These are phyloP conservation scores for Diploptera punctata DNA, from an alignment of 2,888 invertebrate genomes.

Conservation along the genomic window DNA sequence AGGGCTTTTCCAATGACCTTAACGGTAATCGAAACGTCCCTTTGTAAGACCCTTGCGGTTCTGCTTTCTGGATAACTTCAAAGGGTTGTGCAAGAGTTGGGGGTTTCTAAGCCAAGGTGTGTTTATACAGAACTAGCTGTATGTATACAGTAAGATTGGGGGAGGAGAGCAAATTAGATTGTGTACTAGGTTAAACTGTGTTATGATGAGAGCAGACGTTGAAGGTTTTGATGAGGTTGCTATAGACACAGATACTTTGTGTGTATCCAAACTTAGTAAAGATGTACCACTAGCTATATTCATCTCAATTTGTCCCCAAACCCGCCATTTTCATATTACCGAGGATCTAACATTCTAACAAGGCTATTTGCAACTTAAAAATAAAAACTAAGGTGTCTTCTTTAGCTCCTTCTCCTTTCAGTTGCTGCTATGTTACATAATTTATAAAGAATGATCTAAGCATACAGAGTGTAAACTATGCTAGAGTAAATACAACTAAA, in stretches of 20 bases:
- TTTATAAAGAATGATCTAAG: no score
- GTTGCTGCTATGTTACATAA: no score
- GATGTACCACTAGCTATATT: no score
- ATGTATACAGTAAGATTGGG: background rate
- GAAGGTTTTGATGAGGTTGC: constrained; percentile 23
- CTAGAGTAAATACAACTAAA: no score
- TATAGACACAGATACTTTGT: constrained; percentile 1
- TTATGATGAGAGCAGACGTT: constrained; percentile 23
- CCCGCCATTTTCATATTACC: no score
- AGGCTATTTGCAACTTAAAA: no score
- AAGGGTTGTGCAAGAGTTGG: background rate
- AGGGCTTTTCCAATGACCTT: constrained; percentile 12
- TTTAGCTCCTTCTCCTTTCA: no score
- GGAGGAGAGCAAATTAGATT: constrained; percentile 24
- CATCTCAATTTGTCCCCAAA: no score
- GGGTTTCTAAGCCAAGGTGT: constrained; percentile 8
- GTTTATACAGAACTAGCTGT: constrained; percentile 3
- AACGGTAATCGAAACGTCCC: constrained; percentile 15
- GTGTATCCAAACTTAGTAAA: background rate
- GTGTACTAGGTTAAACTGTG: constrained; percentile 24
- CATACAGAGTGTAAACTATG: no score
- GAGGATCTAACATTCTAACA: no score
- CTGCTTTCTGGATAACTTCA: constrained; percentile 5
- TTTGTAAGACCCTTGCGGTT: background rate
- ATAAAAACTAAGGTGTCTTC: no score